Conservation (phyloP, 2,113 vertebrate genomes). For the Dunckerocampus dactyliophorus region DNA sequence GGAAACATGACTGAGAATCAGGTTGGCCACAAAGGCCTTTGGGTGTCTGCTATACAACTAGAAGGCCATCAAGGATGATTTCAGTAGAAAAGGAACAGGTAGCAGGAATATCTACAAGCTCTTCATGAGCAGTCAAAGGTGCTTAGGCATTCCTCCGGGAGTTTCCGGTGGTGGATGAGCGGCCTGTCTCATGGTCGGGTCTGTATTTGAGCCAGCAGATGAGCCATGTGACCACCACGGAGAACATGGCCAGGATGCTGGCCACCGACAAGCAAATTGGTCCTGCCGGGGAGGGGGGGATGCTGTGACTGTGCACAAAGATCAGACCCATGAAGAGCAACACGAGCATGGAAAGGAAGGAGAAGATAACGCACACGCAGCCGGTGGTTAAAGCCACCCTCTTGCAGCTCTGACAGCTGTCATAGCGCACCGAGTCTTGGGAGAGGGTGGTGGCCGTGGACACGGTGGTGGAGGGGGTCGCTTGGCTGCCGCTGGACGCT, state of each 20-base stretch:
- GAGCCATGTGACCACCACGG: constrained; percentile 89
- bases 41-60: constrained; percentile 58
- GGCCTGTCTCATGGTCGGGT: constrained; percentile 76
- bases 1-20: constrained; percentile 34
- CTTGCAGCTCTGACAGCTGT: constrained; percentile 88
- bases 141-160: constrained; percentile 74
- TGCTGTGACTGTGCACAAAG: constrained; percentile 87
- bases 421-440: constrained; percentile 77
- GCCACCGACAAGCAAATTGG: constrained; percentile 88
- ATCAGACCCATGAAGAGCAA: constrained; percentile 90
- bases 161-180: constrained; percentile 60
- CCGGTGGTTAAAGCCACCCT: constrained; percentile 85
- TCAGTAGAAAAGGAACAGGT: constrained; percentile 56
- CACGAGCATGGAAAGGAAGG: constrained; percentile 90
- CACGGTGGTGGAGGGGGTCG: constrained; percentile 67
- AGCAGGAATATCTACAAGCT: constrained; percentile 30
- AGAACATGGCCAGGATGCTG: constrained; percentile 89
- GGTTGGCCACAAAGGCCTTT: constrained; percentile 56
- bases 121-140: constrained; percentile 9
- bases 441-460: constrained; percentile 81
- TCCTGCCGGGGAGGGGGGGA: constrained; percentile 83
- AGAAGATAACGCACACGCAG: constrained; percentile 90
- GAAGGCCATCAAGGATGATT: constrained; percentile 60
- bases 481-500: constrained; percentile 51
- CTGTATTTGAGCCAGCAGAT: constrained; percentile 92